Evolutionary conservation across 2,888 invertebrate genomes (phyloP), one percentile per base, ranked within the genome.

Genomic region (Erpobdella octoculata): DNA sequence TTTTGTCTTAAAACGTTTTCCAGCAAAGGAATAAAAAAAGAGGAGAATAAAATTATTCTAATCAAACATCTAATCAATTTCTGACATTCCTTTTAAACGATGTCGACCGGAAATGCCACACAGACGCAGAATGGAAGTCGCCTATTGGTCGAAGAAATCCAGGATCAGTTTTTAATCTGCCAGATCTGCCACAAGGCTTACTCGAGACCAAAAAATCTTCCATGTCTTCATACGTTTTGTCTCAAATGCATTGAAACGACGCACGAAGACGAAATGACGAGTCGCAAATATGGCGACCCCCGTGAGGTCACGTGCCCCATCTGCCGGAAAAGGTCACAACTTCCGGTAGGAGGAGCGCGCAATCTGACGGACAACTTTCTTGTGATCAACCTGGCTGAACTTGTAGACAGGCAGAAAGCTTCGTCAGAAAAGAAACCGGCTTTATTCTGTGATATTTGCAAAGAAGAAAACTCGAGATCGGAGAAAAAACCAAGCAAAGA

Each of bases 191-290:
- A 73, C 59, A 74, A 76, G 37, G 70, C 66, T 12, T 73, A 75
- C 25, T 75, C 73, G 68, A 65, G 69, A n/a, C 77, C 77, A 35
- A 77, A 77, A 67, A 75, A 75, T 0, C 72, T 77, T 38, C 73
- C 76, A 25, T 77, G 77, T 48, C 74, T 77, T 38, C 77, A 77
- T 70, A 77, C 77, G 4, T 77, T 76, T 71, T 77, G 77, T 69
- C 73, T 73, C 12, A 73, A 73, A 18, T 69, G 69, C 37, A 31
- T 69, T 15, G 69, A 69, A 35, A 31, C 38, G 2, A 18, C 15
- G 12, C 69, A 69, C 69, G 58, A 69, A 28, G 28, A 53, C 21
- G 69, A 69, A 35, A 33, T 69, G 21, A 53, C 53, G 0, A 71
- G 72, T 18, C 72, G 73, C 70, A 76, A 76, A 66, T 69, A 72